A percentile compares a stretch with the other conserved stretches of the same genome.
These are phyloP conservation scores for Chymomyza costata DNA, from an alignment of 1,140 invertebrate species.

Conservation along the genomic window DNA sequence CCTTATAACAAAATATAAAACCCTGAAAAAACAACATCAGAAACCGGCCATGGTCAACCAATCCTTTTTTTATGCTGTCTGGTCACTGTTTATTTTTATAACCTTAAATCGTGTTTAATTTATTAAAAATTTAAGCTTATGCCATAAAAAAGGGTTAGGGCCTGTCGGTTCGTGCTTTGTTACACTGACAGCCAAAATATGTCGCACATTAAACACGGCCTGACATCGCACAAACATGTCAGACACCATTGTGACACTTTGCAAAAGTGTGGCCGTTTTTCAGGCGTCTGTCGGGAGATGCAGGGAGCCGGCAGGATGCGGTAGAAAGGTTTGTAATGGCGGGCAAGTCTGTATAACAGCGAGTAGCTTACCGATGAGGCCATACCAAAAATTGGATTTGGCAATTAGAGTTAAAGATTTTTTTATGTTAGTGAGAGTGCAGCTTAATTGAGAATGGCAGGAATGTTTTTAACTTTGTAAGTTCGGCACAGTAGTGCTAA, in stretches of 20 bases:
- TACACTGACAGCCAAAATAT: slow-evolving; percentile 52
- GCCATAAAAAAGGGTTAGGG: slow-evolving; percentile 33
- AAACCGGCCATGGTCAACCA: too few species aligned
- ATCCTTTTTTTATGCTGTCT: slow-evolving; percentile 43
- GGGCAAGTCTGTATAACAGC: too few species aligned
- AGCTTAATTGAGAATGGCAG: slow-evolving; percentile 65
- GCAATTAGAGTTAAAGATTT: slow-evolving; percentile 65
- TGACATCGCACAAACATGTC: slow-evolving; percentile 22
- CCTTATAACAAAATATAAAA: too few species aligned
- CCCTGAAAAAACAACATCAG: too few species aligned
- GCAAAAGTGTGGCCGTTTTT: slow-evolving; percentile 66
- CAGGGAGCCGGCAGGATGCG: neutral
- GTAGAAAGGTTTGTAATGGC: too few species aligned
- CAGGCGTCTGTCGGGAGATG: slow-evolving; percentile 24
- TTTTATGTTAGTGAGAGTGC: slow-evolving; percentile 19
- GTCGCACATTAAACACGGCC: slow-evolving; percentile 39
- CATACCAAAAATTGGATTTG: slow-evolving; percentile 57
- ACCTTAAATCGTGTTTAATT: slow-evolving; percentile 29
- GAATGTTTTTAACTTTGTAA: slow-evolving; percentile 23
- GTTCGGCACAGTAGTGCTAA: too few species aligned
- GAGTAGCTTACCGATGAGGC: slow-evolving; percentile 8
- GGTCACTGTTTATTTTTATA: slow-evolving; percentile 4
- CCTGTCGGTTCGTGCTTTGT: slow-evolving; percentile 11
- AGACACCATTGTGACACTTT: slow-evolving; percentile 59
- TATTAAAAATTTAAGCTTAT: slow-evolving; percentile 34